Evolutionary conservation across 2,113 vertebrate species (phyloP).

Genomic region (Theristicus caerulescens): DNA sequence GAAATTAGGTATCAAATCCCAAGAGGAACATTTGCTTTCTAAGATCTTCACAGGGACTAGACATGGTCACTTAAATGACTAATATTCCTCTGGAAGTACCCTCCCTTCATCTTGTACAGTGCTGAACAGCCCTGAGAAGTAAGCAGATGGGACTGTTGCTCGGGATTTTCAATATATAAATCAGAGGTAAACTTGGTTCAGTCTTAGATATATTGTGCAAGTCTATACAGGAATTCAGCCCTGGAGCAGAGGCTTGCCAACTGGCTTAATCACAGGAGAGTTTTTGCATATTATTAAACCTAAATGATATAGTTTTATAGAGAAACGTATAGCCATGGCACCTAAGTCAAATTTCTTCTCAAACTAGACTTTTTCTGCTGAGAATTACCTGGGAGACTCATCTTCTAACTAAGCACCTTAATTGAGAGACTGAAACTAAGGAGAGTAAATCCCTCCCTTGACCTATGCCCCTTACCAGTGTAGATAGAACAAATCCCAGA

Average conservation of each 20-base stretch:
- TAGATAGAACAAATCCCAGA: neutral
- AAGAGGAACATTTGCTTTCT: neutral
- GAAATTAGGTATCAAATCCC: neutral
- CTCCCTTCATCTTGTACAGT: neutral
- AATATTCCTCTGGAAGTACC: neutral
- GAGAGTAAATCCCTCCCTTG: neutral
- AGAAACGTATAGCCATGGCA: neutral
- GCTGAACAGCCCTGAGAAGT: neutral
- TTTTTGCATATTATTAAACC: neutral
- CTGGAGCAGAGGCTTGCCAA: neutral
- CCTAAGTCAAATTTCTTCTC: neutral
- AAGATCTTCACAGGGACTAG: neutral
- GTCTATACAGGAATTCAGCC: neutral
- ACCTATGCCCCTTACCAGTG: neutral
- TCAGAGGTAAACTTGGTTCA: neutral
- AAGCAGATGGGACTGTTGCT: neutral
- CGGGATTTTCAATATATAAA: neutral
- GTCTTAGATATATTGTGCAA: neutral
- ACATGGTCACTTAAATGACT: neutral
- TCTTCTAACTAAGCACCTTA: neutral
- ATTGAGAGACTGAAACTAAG: neutral
- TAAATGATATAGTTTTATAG: neutral
- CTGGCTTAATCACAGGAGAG: neutral
- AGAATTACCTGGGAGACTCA: neutral
- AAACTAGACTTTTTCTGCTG: neutral